Percentiles rank a stretch among this genome's conserved stretches.
Conservation (phyloP, 2,113 vertebrate genomes). For the Sarotherodon lohbergeri region DNA sequence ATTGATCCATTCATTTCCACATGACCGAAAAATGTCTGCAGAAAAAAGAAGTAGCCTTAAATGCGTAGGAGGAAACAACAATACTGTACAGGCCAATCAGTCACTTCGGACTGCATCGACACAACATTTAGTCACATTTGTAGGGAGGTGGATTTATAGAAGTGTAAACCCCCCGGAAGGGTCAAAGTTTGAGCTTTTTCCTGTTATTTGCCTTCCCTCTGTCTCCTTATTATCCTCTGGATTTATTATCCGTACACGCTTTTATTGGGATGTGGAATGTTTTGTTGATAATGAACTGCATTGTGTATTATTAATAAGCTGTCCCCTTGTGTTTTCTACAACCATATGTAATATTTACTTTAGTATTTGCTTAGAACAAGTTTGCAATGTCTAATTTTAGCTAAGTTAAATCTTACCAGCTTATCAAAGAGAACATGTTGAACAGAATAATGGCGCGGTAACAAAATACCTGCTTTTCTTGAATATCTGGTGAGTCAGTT, state of each 20-base stretch:
- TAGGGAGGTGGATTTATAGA: background rate
- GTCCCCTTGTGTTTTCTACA: background rate
- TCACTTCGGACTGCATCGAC: background rate
- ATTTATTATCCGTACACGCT: background rate
- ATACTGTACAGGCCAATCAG: background rate
- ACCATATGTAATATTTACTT: background rate
- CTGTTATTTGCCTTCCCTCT: background rate
- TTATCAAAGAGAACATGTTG: background rate
- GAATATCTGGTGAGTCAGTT: background rate
- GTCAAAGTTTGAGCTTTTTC: background rate
- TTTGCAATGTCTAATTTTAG: background rate
- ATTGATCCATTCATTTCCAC: background rate
- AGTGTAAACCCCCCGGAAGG: background rate
- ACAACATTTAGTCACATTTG: background rate
- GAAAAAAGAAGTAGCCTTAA: background rate
- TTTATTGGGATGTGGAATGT: background rate
- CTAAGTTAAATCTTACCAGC: background rate
- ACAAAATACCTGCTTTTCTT: background rate
- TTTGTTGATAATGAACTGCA: background rate
- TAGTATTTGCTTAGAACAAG: background rate
- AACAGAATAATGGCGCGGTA: fast-evolving
- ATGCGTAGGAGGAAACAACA: background rate
- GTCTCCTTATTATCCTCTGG: background rate
- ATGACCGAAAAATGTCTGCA: background rate
- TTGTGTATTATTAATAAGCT: background rate